Evolutionary conservation across 2,113 vertebrate species (phyloP).

Genomic region (Corydoras maculifer): DNA sequence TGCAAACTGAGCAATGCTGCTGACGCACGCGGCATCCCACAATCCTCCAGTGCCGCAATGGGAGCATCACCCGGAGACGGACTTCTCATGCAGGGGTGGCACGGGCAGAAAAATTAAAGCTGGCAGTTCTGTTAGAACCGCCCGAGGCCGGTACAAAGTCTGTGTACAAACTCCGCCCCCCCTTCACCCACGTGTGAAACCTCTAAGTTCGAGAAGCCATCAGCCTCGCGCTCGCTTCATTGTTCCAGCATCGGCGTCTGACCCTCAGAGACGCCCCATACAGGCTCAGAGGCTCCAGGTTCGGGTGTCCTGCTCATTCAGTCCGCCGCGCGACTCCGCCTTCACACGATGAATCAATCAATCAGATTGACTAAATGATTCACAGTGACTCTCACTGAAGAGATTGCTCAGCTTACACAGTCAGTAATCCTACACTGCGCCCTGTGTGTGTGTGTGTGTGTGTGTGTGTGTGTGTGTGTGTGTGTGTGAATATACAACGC

Average conservation of each 20-base stretch:
- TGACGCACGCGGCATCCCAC: slow-evolving; percentile 38
- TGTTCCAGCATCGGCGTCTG: too few species aligned
- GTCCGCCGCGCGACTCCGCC: neutral
- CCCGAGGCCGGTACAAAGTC: neutral
- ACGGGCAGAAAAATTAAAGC: slow-evolving; percentile 14
- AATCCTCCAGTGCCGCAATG: slow-evolving; percentile 18
- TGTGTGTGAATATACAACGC: slow-evolving; percentile 17
- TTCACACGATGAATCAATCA: neutral
- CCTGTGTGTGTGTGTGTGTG: slow-evolving; percentile 6
- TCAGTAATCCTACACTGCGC: neutral
- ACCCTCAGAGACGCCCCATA: neutral
- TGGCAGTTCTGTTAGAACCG: neutral
- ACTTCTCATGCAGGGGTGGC: slow-evolving; percentile 3
- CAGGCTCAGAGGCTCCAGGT: neutral
- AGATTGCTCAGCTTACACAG: slow-evolving; percentile 12
- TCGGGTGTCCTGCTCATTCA: neutral
- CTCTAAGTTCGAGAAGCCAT: too few species aligned
- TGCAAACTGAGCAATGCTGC: slow-evolving; percentile 31
- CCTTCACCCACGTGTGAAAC: too few species aligned
- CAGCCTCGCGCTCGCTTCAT: too few species aligned
- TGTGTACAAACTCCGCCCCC: too few species aligned
- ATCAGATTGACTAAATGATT: slow-evolving; percentile 8
- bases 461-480: slow-evolving; percentile 29
- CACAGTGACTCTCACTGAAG: slow-evolving; percentile 5
- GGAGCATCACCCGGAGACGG: slow-evolving; percentile 17